Conservation (phyloP, 37 sponge, comb jelly and placozoan genomes). For the Lycopodina hypogea region DNA sequence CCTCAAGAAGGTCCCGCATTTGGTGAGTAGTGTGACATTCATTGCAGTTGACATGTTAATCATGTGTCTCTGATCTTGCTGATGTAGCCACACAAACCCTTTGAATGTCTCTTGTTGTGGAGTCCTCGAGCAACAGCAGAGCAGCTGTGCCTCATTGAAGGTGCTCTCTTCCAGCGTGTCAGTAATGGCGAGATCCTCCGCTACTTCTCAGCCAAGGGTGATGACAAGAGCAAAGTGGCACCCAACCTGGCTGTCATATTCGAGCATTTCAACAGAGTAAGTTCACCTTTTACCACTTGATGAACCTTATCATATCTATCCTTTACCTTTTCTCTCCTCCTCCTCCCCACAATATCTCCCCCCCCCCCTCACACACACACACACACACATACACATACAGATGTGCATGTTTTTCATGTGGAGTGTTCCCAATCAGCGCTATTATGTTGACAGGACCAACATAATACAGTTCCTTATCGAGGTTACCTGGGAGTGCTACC, state of each 20-base stretch:
- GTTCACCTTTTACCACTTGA: background rate
- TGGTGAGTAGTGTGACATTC: conserved; percentile 1
- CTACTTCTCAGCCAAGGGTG: conserved; percentile 30
- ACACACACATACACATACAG: background rate
- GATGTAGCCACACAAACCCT: conserved; percentile 34
- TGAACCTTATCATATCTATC: background rate
- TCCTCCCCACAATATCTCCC: too few species aligned
- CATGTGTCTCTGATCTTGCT: background rate
- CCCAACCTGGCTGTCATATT: conserved; percentile 51
- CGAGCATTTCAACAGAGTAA: conserved; percentile 62
- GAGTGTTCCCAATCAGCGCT: conserved; percentile 41
- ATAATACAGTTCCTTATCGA: conserved; percentile 44
- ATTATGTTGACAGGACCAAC: conserved; percentile 23
- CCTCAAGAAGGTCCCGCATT: background rate
- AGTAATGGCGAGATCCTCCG: conserved; percentile 37
- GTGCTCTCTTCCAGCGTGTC: conserved; percentile 36
- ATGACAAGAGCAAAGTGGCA: conserved; percentile 28
- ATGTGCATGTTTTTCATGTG: conserved; percentile 68
- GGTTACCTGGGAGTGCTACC: conserved; percentile 23
- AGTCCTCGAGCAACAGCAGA: conserved; percentile 42
- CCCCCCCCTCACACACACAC: too few species aligned
- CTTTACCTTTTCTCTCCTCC: background rate
- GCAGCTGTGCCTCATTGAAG: conserved; percentile 61
- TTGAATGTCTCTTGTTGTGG: conserved; percentile 56
- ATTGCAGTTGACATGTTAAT: background rate